Percentiles rank a stretch among this genome's conserved stretches.
phyloP scores from a whole-genome alignment of 1,140 invertebrate genomes.

The Lasioglossum baleicum region DNA sequence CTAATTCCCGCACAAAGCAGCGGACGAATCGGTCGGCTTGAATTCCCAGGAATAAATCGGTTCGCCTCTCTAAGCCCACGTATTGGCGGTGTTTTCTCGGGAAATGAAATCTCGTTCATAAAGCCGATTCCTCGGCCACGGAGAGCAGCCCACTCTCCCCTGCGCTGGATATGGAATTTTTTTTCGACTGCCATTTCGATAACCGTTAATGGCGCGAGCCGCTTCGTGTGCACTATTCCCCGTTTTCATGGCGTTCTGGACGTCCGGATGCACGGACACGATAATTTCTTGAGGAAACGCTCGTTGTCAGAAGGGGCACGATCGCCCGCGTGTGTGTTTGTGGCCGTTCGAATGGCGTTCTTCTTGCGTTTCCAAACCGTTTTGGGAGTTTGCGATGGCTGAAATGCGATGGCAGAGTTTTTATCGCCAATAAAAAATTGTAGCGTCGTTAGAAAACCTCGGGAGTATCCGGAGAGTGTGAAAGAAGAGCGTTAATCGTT shows the following conservation, averaged over 20 bases:
- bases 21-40: slow-evolving; percentile 34
- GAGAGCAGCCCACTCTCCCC: slow-evolving; percentile 11
- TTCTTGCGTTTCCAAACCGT: not conserved
- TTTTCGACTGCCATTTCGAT: slow-evolving; percentile 40
- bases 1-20: slow-evolving; percentile 24
- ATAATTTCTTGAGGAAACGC: slow-evolving; percentile 4
- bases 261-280: slow-evolving; percentile 15
- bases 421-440: too few species aligned
- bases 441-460: too few species aligned
- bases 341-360: not conserved
- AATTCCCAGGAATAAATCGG: slow-evolving; percentile 42
- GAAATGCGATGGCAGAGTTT: too few species aligned
- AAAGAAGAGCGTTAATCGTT: too few species aligned
- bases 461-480: too few species aligned
- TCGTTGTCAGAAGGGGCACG: not conserved
- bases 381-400: too few species aligned
- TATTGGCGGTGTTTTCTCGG: slow-evolving; percentile 43
- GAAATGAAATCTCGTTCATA: slow-evolving; percentile 50
- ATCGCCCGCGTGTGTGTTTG: not conserved
- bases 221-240: slow-evolving; percentile 3
- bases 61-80: slow-evolving; percentile 30
- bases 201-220: slow-evolving; percentile 42
- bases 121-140: slow-evolving; percentile 4
- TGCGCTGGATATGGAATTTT: slow-evolving; percentile 35
- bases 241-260: slow-evolving; percentile 32